Evolutionary conservation across 30 jellyfish, hydroid and myxozoan species (phyloP), one percentile per base, ranked within the genome.

Genomic region (Catostylus mosaicus): DNA sequence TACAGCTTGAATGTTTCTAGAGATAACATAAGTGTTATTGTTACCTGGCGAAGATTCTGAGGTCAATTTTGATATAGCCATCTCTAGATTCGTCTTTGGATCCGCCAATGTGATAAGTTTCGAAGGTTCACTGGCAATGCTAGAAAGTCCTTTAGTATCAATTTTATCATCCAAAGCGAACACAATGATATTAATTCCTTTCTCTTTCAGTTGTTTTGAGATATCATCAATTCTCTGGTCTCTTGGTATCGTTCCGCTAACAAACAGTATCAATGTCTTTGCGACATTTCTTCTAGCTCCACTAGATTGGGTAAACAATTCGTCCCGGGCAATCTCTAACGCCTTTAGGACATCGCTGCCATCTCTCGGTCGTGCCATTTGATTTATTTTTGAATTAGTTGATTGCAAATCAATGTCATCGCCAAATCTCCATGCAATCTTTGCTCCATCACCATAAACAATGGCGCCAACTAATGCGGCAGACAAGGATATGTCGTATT

Each of bases 161-260:
- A 45, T 56, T 10, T 91, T 47, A 19, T 72, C 65, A 6, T 96
- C 97, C n/a, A 77, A 18, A 35, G 79, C 97, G 16, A 86, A 48
- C 0, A 87, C 88, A 0, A 78, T 67, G 4, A 92, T 50, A 35
- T 92, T 68, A 23, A 92, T 69, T 16, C 95, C 97, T 10, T 43
- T 65, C 43, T 72, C 80, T 33, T 47, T 80, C 57, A 87, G 29
- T 48, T 56, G 67, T 31, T 46, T 43, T 3, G 80, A 93, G 12
- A 66, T 23, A 19, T 69, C 81, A 20, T 30, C 81, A 30, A 65
- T 16, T 71, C 63, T 56, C 35, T 75, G 38, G 20, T 87, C 86
- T 30, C 33, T 65, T 9, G 37, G 47, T 1, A 45, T 76, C 24
- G 75, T 46, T 22, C 62, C 72, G 68, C 46, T 73, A 18, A 72